Conservation (phyloP, 2,113 vertebrate species). For the Larimichthys polyactis region DNA sequence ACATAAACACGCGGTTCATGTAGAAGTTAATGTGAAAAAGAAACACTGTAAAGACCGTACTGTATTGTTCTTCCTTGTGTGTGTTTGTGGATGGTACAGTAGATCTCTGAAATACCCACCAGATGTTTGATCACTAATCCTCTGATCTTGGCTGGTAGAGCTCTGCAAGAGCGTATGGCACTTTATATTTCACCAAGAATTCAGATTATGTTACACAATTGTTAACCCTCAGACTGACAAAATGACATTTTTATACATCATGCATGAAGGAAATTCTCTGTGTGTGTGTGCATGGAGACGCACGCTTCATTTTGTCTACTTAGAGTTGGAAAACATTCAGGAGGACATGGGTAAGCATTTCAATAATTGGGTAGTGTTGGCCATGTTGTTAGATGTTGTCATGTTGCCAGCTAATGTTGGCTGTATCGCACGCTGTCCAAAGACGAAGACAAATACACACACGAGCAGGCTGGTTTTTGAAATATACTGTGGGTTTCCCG, state of each 20-base stretch:
- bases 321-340: conserved; percentile 21
- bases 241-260: neutral
- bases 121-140: conserved; percentile 71
- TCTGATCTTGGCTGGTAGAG: conserved; percentile 30
- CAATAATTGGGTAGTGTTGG: conserved; percentile 13
- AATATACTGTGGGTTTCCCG: neutral
- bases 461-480: neutral
- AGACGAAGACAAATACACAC: conserved; percentile 11
- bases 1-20: neutral
- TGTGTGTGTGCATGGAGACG: neutral
- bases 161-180: conserved; percentile 34
- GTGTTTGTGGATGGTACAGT: conserved; percentile 26
- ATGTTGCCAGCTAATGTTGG: conserved; percentile 25
- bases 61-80: conserved; percentile 8
- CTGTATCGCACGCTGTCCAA: neutral
- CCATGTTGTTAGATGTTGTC: conserved; percentile 21
- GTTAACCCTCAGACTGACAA: conserved; percentile 39
- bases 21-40: neutral
- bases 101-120: conserved; percentile 47
- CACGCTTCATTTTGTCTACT: conserved; percentile 3
- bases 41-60: neutral
- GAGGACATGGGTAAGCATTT: conserved; percentile 13
- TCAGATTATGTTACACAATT: conserved; percentile 55
- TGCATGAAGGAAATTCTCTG: conserved; percentile 29
- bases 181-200: conserved; percentile 54